Conservation (phyloP, 2,888 invertebrate species). For the Plutella xylostella region DNA sequence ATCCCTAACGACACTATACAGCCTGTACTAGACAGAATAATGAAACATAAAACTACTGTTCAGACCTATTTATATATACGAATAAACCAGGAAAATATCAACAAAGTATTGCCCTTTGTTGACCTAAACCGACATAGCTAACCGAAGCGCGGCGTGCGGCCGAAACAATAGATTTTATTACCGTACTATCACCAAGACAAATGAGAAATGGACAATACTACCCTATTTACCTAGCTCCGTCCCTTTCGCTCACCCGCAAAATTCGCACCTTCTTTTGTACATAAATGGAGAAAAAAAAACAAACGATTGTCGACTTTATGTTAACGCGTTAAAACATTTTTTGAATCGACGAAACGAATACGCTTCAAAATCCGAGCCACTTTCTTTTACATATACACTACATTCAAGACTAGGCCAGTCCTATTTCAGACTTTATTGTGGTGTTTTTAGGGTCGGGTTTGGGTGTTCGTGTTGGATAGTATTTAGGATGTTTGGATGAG, state of each 20-base stretch:
- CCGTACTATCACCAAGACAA: slow-evolving; percentile 57
- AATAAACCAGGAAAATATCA: background rate
- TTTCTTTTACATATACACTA: slow-evolving; percentile 54
- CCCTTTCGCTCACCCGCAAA: slow-evolving; percentile 41
- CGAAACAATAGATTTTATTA: slow-evolving; percentile 50
- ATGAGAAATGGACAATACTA: slow-evolving; percentile 59
- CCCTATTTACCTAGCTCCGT: slow-evolving; percentile 56
- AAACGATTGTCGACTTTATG: slow-evolving; percentile 44
- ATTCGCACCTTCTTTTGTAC: slow-evolving; percentile 54
- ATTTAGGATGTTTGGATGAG: slow-evolving; percentile 49
- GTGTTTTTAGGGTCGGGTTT: slow-evolving; percentile 28
- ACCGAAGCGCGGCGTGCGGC: background rate
- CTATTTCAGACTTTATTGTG: too few relatives aligned
- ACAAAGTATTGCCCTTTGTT: slow-evolving; percentile 17
- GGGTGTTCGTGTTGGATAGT: slow-evolving; percentile 18
- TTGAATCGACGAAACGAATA: slow-evolving; percentile 21
- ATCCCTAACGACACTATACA: background rate
- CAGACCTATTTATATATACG: background rate
- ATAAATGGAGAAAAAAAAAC: slow-evolving; percentile 29
- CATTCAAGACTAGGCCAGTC: slow-evolving; percentile 18
- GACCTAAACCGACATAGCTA: background rate
- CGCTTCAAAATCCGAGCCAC: slow-evolving; percentile 49
- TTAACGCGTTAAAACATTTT: slow-evolving; percentile 21
- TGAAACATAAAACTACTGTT: background rate
- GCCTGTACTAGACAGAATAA: background rate